Base-by-base conservation (phyloP, 2,113 vertebrate species). In the Meleagris gallopavo region DNA sequence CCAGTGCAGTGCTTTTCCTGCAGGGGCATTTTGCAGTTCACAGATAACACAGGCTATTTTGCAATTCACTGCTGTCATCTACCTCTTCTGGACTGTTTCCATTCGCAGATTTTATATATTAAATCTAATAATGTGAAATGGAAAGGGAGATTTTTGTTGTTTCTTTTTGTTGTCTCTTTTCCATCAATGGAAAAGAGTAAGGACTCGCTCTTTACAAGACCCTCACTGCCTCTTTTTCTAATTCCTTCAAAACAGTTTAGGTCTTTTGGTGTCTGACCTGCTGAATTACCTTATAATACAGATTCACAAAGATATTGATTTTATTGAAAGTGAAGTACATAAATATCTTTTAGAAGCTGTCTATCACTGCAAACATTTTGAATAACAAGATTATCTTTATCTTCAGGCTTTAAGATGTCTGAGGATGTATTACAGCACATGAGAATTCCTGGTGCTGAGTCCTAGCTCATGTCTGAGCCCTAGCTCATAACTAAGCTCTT, bases 11-110 rank as follows among this genome's bases (percentile, higher is more conserved):
- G 40, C 32, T 93, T 52, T 88, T 96, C 67, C 90, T 93, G 34
- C 34, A 94, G 87, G 83, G 58, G 6, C 58, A 83, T 76, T 97
- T 95, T 96, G 78, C 54, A 88, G 66, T 77, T 95, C 93, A 94
- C 57, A 96, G 76, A 52, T 83, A 95, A 84, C 36, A 19, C 3
- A 29, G 54, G 17, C 3, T 75, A 67, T 89, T 94, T 95, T 69
- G 50, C 60, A 52, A 65, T 82, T 61, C 72, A 65, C 25, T 71
- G 32, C 48, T 67, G 40, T 61, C 38, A 92, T 91, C 38, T 57
- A 4, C 30, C 54, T 88, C 58, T 40, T 79, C 67, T 94, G 73
- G 40, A 92, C 58, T 77, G 60, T 88, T 93, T 82, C 75, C 69
- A 45, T 95, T 77, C 77, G 77, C 29, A 83, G n/a, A 60, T 8